A percentile compares a stretch with the other conserved stretches of the same genome.
These are phyloP conservation scores for Melanotaenia pygmaea DNA, from an alignment of 2,797 vertebrate genomes.

Conservation along the genomic window DNA sequence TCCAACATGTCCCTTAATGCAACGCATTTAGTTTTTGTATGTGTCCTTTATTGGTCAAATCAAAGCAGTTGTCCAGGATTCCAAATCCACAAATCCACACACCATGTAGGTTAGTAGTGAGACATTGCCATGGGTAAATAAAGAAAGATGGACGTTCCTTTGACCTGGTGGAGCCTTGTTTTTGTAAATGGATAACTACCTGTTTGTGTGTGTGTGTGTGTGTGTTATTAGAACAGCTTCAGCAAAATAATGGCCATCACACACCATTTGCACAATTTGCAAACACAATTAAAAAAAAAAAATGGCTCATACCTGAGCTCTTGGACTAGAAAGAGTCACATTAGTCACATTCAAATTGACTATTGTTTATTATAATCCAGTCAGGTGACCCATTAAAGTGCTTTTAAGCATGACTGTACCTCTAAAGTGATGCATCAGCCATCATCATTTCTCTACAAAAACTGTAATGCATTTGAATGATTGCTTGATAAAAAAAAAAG, in stretches of 20 bases:
- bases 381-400: constrained; percentile 23
- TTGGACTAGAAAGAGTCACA: constrained; percentile 1
- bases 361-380: constrained; percentile 22
- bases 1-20: constrained; percentile 4
- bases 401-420: constrained; percentile 16
- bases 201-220: not conserved
- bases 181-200: constrained; percentile 17
- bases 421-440: not conserved
- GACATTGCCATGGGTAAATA: constrained; percentile 34
- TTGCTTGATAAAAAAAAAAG: constrained; percentile 9
- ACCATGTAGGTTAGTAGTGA: constrained; percentile 3
- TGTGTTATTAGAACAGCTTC: constrained; percentile 17
- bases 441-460: not conserved
- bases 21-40: not conserved
- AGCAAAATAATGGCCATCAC: constrained; percentile 13
- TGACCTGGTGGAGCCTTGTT: constrained; percentile 31
- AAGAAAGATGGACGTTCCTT: constrained; percentile 20
- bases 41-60: not conserved
- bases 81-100: constrained; percentile 8
- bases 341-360: constrained; percentile 28
- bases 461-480: not conserved
- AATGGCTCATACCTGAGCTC: constrained; percentile 6
- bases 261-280: constrained; percentile 42
- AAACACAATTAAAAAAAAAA: constrained; percentile 16
- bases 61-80: constrained; percentile 12